Conservation (phyloP, 2,888 invertebrate genomes). For the Luffia ferchaultella region DNA sequence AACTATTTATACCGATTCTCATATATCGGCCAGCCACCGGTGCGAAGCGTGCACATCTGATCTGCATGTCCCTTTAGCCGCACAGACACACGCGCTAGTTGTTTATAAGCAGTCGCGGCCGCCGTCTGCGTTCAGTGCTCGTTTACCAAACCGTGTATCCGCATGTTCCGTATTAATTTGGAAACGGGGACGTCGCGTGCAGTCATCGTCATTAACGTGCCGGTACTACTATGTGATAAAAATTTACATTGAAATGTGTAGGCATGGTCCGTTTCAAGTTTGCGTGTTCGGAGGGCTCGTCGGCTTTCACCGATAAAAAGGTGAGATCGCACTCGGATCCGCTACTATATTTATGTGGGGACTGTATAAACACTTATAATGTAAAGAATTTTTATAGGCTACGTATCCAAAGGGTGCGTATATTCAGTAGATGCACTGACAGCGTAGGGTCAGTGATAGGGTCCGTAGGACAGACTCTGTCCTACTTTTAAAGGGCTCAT, state of each 20-base stretch:
- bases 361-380: too few relatives aligned
- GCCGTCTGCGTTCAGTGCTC: constrained; percentile 33
- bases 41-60: too few relatives aligned
- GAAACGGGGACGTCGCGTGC: not conserved
- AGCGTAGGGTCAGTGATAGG: not conserved
- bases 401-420: too few relatives aligned
- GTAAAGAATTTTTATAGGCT: too few relatives aligned
- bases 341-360: too few relatives aligned
- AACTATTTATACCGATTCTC: too few relatives aligned
- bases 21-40: too few relatives aligned
- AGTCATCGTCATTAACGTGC: constrained; percentile 11
- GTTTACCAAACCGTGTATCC: constrained; percentile 44
- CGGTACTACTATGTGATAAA: constrained; percentile 20
- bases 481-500: too few relatives aligned
- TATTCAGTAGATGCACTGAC: not conserved
- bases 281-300: constrained; percentile 31
- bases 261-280: constrained; percentile 55
- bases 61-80: too few relatives aligned
- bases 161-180: constrained; percentile 24
- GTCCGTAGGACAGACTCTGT: too few relatives aligned
- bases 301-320: constrained; percentile 46
- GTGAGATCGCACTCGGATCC: too few relatives aligned
- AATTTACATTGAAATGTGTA: constrained; percentile 59
- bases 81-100: too few relatives aligned
- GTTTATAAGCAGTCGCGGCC: constrained; percentile 45